These are phyloP conservation scores for Artibeus lituratus DNA, from an alignment of 2,797 vertebrate species.

Conservation along the genomic window DNA sequence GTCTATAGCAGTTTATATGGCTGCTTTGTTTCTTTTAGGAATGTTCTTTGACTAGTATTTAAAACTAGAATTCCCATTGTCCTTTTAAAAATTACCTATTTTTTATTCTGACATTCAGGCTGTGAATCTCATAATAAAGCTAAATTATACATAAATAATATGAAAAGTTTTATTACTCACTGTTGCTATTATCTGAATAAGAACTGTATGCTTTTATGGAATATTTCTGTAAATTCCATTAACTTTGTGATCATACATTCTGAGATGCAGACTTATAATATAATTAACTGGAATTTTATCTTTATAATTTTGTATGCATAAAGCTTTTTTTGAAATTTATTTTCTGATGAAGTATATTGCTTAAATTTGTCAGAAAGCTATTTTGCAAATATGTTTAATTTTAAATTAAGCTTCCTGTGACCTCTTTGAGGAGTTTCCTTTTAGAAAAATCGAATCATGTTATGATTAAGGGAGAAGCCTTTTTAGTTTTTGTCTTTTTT, in stretches of 20 bases:
- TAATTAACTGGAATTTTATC: constrained; percentile 9
- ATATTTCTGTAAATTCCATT: neutral
- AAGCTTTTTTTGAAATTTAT: neutral
- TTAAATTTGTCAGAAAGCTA: neutral
- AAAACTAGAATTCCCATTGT: neutral
- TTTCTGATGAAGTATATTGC: neutral
- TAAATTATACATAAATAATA: neutral
- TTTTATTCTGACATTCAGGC: neutral
- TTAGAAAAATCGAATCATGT: neutral
- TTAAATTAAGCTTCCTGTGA: neutral
- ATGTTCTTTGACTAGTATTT: neutral
- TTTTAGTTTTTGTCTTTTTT: neutral
- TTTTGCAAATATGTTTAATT: constrained; percentile 51
- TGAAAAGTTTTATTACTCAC: neutral
- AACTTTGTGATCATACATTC: neutral
- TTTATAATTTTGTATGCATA: neutral
- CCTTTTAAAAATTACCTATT: neutral
- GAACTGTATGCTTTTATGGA: neutral
- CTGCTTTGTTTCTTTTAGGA: neutral
- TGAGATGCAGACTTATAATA: neutral
- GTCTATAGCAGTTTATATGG: neutral
- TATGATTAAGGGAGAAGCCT: neutral
- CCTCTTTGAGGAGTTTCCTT: neutral
- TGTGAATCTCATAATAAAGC: neutral
- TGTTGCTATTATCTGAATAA: neutral